phyloP scores from a whole-genome alignment of 2,888 invertebrate species.

The Hypselothyrea guttata region DNA sequence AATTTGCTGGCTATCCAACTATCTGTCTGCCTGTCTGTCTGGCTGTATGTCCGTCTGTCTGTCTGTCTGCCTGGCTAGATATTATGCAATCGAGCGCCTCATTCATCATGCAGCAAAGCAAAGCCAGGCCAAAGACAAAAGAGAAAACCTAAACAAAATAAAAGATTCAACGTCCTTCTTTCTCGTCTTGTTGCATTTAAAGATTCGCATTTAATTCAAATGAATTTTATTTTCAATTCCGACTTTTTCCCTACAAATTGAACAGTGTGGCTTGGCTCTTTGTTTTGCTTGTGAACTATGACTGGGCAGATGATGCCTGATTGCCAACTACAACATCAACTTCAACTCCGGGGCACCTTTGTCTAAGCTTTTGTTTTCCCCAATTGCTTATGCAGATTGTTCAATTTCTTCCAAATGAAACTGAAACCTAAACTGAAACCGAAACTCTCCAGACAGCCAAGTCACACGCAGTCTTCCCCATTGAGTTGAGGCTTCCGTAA shows the following conservation, averaged over 20 bases:
- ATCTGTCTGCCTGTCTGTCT: background rate
- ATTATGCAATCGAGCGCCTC: constrained; percentile 51
- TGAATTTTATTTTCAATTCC: constrained; percentile 72
- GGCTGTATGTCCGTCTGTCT: constrained; percentile 6
- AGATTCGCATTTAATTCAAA: constrained; percentile 78
- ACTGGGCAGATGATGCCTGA: constrained; percentile 54
- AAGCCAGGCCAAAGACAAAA: constrained; percentile 21
- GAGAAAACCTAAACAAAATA: constrained; percentile 28
- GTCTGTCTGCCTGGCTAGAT: constrained; percentile 4
- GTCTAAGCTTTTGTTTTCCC: constrained; percentile 36
- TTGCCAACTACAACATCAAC: constrained; percentile 16
- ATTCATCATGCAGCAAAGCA: constrained; percentile 49
- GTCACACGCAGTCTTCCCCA: constrained; percentile 27
- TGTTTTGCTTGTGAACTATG: constrained; percentile 67
- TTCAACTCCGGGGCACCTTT: constrained; percentile 27
- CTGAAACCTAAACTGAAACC: constrained; percentile 1
- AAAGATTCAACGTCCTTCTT: constrained; percentile 17
- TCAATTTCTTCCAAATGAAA: constrained; percentile 41
- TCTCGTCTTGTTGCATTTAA: constrained; percentile 24
- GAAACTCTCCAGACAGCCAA: constrained; percentile 26
- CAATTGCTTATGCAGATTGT: constrained; percentile 19
- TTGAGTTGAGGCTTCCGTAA: constrained; percentile 55
- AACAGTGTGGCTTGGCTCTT: constrained; percentile 6
- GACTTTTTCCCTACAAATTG: constrained; percentile 32
- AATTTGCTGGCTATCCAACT: constrained; percentile 32